Percentiles rank a stretch among this genome's conserved stretches.
These are phyloP conservation scores for Conger conger DNA, from an alignment of 2,113 vertebrate genomes.

Conservation along the genomic window DNA sequence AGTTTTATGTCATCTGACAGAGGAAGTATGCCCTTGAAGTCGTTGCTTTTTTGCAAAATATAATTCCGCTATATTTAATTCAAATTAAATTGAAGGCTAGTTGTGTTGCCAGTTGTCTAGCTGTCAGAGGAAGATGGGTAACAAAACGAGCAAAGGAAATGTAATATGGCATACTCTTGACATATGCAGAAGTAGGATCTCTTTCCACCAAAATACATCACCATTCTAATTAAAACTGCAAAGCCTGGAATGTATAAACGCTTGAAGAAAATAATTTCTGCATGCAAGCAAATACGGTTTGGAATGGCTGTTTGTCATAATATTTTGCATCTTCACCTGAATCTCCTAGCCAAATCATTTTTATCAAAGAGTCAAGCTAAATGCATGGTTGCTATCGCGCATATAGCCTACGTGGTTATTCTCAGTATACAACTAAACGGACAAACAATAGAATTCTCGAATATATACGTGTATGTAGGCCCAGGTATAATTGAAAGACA, in stretches of 20 bases:
- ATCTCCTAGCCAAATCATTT: not conserved
- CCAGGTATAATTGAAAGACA: not conserved
- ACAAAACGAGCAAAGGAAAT: not conserved
- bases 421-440: not conserved
- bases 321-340: not conserved
- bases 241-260: not conserved
- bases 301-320: not conserved
- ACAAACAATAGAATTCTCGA: not conserved
- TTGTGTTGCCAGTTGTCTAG: not conserved
- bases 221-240: not conserved
- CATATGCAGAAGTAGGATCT: not conserved
- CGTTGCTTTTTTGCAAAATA: not conserved
- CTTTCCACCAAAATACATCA: not conserved
- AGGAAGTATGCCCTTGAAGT: not conserved
- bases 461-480: not conserved
- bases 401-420: not conserved
- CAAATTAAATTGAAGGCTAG: not conserved
- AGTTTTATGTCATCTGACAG: not conserved
- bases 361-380: too few relatives aligned
- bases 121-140: not conserved
- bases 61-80: not conserved
- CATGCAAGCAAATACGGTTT: not conserved
- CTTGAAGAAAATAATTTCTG: not conserved
- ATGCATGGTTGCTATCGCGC: too few relatives aligned
- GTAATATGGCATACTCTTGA: not conserved